Evolutionary conservation across 1,140 invertebrate genomes (phyloP).

Genomic region (Melipona quadrifasciata): DNA sequence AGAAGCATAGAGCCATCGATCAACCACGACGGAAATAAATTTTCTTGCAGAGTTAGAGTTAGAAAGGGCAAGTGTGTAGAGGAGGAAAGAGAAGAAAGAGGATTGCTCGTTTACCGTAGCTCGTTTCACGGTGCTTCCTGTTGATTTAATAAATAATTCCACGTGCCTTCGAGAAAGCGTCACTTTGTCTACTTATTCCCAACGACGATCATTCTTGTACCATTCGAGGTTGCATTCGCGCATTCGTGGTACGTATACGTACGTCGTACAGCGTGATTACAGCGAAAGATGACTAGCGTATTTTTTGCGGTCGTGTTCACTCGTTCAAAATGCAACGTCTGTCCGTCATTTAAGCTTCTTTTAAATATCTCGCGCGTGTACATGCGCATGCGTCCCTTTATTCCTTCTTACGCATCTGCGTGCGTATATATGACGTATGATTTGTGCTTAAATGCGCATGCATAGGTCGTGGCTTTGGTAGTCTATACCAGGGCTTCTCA

Average conservation of each 20-base stretch:
- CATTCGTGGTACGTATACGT: slow-evolving; percentile 4
- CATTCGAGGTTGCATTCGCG: slow-evolving; percentile 15
- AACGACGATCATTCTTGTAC: slow-evolving; percentile 28
- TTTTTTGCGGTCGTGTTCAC: slow-evolving; percentile 35
- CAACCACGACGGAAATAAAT: slow-evolving; percentile 17
- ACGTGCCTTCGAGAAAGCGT: slow-evolving; percentile 7
- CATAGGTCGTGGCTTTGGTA: neutral
- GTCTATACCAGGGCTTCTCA: neutral
- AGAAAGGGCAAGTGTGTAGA: neutral
- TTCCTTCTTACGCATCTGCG: neutral
- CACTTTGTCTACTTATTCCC: slow-evolving; percentile 9
- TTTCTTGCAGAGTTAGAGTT: neutral
- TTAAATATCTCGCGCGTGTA: slow-evolving; percentile 6
- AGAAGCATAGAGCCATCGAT: neutral
- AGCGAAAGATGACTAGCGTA: slow-evolving; percentile 35
- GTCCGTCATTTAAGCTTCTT: slow-evolving; percentile 28
- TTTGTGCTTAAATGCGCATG: no score
- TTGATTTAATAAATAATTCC: slow-evolving; percentile 42
- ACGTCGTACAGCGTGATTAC: slow-evolving; percentile 1
- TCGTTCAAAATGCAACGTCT: slow-evolving; percentile 24
- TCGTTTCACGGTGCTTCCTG: slow-evolving; percentile 10
- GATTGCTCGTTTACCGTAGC: slow-evolving; percentile 2
- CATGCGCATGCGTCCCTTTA: neutral
- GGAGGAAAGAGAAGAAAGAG: neutral
- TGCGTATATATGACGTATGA: no score